These are phyloP conservation scores for Crocidura indochinensis DNA, from an alignment of 2,797 vertebrate genomes.

Conservation along the genomic window DNA sequence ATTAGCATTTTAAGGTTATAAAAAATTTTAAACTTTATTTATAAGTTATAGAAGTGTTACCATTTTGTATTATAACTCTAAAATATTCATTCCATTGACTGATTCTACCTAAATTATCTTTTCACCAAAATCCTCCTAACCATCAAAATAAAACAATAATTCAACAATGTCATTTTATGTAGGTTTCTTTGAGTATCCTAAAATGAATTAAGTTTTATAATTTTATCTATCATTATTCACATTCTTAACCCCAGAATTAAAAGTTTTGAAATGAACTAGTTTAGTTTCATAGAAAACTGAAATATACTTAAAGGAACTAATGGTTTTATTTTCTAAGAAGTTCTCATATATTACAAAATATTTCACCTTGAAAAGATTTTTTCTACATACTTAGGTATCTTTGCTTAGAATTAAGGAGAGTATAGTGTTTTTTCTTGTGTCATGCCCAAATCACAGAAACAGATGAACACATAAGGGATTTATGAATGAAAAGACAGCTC, in stretches of 20 bases:
- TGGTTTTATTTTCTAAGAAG: neutral
- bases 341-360: neutral
- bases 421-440: neutral
- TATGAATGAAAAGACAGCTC: too few species aligned
- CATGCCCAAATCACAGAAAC: too few species aligned
- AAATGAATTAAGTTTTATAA: neutral
- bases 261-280: neutral
- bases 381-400: neutral
- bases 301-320: neutral
- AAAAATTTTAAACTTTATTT: neutral
- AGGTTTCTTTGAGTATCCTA: too few species aligned
- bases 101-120: neutral
- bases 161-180: too few species aligned
- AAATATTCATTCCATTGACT: neutral
- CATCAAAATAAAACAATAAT: neutral
- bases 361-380: slow-evolving; percentile 13
- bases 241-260: neutral
- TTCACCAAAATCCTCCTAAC: neutral
- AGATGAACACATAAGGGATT: too few species aligned
- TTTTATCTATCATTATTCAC: neutral
- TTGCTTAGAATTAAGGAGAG: neutral
- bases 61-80: neutral
- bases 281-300: neutral
- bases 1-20: too few species aligned
- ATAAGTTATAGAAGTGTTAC: neutral